Evolutionary conservation across 2,797 vertebrate species (phyloP).

Genomic region (Ceryle rudis): DNA sequence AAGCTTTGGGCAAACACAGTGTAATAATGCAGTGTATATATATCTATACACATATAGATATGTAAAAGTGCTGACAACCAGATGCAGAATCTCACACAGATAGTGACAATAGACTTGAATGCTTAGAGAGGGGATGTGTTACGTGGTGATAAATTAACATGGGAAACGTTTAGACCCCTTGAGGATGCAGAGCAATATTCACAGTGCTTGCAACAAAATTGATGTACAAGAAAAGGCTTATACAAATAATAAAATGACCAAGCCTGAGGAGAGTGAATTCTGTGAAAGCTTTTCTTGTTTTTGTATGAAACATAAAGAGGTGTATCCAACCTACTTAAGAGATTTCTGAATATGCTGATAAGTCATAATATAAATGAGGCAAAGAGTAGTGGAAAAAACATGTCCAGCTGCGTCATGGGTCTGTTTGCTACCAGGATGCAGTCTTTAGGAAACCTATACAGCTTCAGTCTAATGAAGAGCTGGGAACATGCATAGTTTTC

Average conservation of each 20-base stretch:
- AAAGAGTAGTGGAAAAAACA: background rate
- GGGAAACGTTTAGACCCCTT: background rate
- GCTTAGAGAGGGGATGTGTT: background rate
- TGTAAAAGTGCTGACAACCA: background rate
- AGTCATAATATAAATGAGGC: background rate
- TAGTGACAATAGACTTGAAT: background rate
- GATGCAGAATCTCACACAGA: background rate
- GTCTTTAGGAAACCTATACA: background rate
- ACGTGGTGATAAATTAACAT: fast-evolving
- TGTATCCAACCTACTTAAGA: background rate
- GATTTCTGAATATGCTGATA: background rate
- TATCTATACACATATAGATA: too few relatives aligned
- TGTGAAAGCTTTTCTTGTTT: background rate
- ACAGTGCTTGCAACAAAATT: background rate
- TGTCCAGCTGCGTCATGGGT: background rate
- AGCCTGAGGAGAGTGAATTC: background rate
- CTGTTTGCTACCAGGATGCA: background rate
- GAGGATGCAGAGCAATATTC: background rate
- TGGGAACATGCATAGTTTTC: background rate
- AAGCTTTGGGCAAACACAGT: background rate
- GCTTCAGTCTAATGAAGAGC: background rate
- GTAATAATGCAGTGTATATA: too few relatives aligned
- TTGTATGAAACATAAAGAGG: background rate
- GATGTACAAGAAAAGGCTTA: background rate
- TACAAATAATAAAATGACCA: background rate